These are phyloP conservation scores for Neomonachus schauinslandi DNA, from an alignment of 2,113 vertebrate genomes.

Conservation along the genomic window DNA sequence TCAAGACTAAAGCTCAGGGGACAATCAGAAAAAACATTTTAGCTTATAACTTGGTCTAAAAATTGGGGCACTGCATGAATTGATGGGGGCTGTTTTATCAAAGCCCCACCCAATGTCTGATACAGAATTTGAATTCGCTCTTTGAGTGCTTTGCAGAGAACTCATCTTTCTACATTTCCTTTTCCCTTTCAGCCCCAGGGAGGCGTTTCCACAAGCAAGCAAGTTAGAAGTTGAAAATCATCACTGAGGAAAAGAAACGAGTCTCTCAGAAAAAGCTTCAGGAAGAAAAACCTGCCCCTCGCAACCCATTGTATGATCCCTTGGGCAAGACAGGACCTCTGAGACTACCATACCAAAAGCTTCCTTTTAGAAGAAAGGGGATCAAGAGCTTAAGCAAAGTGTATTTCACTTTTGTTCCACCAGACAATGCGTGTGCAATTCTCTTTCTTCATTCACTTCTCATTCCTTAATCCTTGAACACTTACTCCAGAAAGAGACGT, in stretches of 20 bases:
- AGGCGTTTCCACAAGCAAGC: background rate
- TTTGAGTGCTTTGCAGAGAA: background rate
- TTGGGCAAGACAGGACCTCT: background rate
- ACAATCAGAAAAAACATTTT: background rate
- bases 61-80: background rate
- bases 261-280: background rate
- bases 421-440: background rate
- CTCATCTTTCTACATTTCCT: background rate
- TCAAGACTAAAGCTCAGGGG: background rate
- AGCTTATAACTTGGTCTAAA: background rate
- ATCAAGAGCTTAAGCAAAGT: background rate
- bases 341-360: background rate
- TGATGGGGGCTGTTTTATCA: background rate
- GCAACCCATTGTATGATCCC: fast-evolving
- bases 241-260: background rate
- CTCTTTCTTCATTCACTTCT: background rate
- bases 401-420: background rate
- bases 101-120: background rate
- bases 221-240: background rate
- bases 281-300: background rate
- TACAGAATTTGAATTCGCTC: background rate
- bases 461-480: background rate
- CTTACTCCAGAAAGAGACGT: background rate
- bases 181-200: background rate
- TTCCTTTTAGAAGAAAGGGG: constrained; percentile 4